These are phyloP conservation scores for Naja naja DNA, from an alignment of 2,113 vertebrate genomes.

Conservation along the genomic window DNA sequence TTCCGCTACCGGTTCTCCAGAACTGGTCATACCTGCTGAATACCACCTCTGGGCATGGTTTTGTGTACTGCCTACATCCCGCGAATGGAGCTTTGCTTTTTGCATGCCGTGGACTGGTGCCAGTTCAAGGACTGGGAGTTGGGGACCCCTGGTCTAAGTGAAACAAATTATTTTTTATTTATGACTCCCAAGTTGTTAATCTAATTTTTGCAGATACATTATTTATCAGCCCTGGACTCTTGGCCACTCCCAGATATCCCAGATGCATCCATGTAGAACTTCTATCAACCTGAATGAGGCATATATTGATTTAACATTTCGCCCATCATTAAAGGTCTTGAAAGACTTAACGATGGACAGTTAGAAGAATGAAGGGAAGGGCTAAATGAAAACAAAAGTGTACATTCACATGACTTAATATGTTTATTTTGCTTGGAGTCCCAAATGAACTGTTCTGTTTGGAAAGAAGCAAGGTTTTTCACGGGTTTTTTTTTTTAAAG, in stretches of 20 bases:
- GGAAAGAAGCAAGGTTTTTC: slow-evolving; percentile 52
- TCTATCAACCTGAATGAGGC: not conserved
- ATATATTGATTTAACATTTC: slow-evolving; percentile 15
- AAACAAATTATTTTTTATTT: not conserved
- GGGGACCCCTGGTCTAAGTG: not conserved
- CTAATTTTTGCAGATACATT: not conserved
- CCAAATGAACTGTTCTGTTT: slow-evolving; percentile 56
- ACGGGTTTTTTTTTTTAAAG: slow-evolving; percentile 19
- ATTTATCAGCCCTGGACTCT: not conserved
- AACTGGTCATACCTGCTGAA: no score
- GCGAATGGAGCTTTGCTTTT: not conserved
- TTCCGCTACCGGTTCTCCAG: no score
- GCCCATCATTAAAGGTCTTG: slow-evolving; percentile 10
- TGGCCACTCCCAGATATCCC: not conserved
- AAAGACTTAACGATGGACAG: slow-evolving; percentile 21
- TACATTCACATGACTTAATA: slow-evolving; percentile 39
- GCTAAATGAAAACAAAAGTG: slow-evolving; percentile 44
- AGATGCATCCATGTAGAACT: not conserved
- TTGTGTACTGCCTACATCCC: not conserved
- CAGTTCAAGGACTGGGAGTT: not conserved
- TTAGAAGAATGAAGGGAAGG: slow-evolving; percentile 49
- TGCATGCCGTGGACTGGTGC: not conserved
- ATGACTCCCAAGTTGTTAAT: not conserved
- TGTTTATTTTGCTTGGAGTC: slow-evolving; percentile 59
- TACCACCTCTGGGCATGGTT: not conserved